A percentile compares a stretch with the other conserved stretches of the same genome.
These are phyloP conservation scores for Urocitellus parryii DNA, from an alignment of 2,113 vertebrate species.

Conservation along the genomic window DNA sequence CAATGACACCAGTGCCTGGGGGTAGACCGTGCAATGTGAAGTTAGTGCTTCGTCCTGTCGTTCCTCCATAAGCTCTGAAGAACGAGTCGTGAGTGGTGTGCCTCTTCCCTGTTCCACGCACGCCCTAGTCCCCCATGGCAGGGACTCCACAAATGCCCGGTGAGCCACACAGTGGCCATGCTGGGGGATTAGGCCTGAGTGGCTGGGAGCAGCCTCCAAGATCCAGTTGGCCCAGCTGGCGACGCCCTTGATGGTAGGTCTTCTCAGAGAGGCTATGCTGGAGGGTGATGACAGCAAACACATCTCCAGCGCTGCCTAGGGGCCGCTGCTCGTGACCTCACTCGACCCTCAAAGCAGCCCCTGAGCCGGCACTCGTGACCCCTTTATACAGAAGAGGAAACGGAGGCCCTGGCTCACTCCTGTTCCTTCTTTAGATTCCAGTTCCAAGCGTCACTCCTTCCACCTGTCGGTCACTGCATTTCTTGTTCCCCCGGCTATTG, in stretches of 20 bases:
- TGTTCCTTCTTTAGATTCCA: background rate
- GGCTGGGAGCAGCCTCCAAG: no score
- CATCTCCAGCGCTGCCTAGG: background rate
- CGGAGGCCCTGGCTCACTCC: background rate
- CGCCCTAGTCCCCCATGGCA: accelerated
- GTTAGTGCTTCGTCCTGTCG: background rate
- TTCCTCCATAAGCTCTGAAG: background rate
- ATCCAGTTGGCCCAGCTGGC: background rate
- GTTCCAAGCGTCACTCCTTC: background rate
- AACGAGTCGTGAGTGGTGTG: background rate
- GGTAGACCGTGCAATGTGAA: background rate
- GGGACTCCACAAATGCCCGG: background rate
- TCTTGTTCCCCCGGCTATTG: background rate
- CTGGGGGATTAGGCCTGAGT: background rate
- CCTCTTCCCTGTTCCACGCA: background rate
- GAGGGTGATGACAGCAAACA: background rate
- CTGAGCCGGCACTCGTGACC: background rate
- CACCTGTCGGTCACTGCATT: no score
- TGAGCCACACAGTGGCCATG: background rate
- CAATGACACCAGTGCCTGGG: background rate
- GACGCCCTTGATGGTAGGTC: background rate
- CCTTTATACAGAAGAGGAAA: background rate
- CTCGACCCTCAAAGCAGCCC: background rate
- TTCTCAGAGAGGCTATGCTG: background rate
- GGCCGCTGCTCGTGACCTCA: background rate